Percentiles rank a stretch among this genome's conserved stretches.
phyloP scores from a whole-genome alignment of 2,797 vertebrate species.

The Prunella strophiata region DNA sequence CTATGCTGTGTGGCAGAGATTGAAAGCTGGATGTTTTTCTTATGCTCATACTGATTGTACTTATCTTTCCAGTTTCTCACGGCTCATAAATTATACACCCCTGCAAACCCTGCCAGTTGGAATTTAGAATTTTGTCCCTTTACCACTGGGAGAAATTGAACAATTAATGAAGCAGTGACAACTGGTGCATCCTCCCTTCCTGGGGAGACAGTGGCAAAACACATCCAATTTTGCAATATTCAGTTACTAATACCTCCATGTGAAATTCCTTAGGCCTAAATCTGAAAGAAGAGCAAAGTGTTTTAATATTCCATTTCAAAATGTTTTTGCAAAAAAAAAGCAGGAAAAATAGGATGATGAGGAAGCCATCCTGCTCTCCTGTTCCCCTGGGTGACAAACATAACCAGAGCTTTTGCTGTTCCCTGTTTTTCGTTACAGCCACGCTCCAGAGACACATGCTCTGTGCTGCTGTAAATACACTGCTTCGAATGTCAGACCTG shows the following conservation, averaged over 20 bases:
- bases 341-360: background rate
- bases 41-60: background rate
- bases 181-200: background rate
- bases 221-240: background rate
- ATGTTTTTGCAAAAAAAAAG: background rate
- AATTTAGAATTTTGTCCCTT: slow-evolving; percentile 17
- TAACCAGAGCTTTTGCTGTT: background rate
- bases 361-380: background rate
- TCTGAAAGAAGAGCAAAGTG: background rate
- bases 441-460: background rate
- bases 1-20: background rate
- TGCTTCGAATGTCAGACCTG: background rate
- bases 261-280: background rate
- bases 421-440: background rate
- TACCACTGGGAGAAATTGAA: background rate
- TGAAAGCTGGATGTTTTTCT: slow-evolving; percentile 23
- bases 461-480: background rate
- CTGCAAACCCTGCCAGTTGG: background rate
- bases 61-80: slow-evolving; percentile 30
- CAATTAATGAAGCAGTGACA: background rate
- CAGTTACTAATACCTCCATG: background rate
- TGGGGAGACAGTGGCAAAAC: background rate
- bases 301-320: background rate
- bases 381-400: background rate
- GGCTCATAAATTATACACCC: slow-evolving; percentile 12